Evolutionary conservation across 2,797 vertebrate species (phyloP).

Genomic region (Alcedo atthis): DNA sequence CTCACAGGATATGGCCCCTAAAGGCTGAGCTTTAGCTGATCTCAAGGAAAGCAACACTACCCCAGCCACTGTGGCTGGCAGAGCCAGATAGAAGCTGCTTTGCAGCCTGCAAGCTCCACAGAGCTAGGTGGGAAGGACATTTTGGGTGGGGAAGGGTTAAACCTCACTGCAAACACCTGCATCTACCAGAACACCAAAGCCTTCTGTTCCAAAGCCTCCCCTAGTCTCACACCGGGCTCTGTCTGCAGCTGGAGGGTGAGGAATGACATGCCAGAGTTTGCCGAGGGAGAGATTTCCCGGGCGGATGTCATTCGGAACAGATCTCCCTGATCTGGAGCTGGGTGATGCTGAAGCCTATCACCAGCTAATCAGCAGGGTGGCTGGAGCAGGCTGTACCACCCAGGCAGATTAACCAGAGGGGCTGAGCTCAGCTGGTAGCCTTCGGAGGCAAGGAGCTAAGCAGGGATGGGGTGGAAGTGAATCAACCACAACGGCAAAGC

Average conservation of each 20-base stretch:
- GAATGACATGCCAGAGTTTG: background rate
- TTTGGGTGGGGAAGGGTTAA: constrained; percentile 51
- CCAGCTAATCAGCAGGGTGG: constrained; percentile 35
- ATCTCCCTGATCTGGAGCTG: background rate
- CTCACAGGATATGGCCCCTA: background rate
- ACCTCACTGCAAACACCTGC: constrained; percentile 55
- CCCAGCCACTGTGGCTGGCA: background rate
- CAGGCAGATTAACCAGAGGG: background rate
- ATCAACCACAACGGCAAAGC: background rate
- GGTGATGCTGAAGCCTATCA: background rate
- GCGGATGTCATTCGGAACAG: background rate
- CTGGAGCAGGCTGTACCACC: constrained; percentile 16
- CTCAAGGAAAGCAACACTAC: background rate
- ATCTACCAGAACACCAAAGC: constrained; percentile 29
- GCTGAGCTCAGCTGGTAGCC: background rate
- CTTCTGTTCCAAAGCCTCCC: background rate
- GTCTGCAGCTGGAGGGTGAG: background rate
- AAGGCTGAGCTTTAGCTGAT: background rate
- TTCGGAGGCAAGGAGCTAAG: background rate
- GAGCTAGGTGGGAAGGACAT: constrained; percentile 24
- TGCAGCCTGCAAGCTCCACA: background rate
- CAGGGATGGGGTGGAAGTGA: background rate
- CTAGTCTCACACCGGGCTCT: background rate
- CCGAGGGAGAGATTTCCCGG: background rate
- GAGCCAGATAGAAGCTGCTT: background rate